phyloP scores from a whole-genome alignment of 2,797 vertebrate species.

The Pogoniulus pusillus region DNA sequence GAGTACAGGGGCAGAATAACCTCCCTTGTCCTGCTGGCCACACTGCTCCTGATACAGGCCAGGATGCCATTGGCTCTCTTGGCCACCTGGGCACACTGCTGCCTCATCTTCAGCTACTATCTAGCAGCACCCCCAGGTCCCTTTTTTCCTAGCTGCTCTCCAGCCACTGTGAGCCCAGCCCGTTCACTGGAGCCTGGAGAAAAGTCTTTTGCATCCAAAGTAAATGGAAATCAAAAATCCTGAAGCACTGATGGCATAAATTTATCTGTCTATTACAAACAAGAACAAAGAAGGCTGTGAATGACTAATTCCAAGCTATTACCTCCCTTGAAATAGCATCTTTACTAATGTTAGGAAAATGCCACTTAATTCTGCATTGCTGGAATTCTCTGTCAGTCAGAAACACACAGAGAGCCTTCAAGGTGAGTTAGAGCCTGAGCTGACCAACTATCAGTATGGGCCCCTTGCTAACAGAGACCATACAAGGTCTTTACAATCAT shows the following conservation, averaged over 20 bases:
- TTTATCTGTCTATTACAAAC: neutral
- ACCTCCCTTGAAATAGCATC: neutral
- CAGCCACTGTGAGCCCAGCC: neutral
- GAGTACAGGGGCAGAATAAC: too few relatives aligned
- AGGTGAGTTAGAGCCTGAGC: neutral
- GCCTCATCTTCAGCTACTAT: too few relatives aligned
- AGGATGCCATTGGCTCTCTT: too few relatives aligned
- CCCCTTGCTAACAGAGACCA: neutral
- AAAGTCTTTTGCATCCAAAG: neutral
- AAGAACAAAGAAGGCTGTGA: neutral
- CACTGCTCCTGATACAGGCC: too few relatives aligned
- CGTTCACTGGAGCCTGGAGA: neutral
- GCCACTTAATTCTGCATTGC: neutral
- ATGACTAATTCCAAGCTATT: neutral
- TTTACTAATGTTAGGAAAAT: neutral
- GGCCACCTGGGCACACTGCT: too few relatives aligned
- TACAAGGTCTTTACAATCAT: neutral
- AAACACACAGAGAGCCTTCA: neutral
- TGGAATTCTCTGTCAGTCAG: neutral
- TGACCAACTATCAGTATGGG: neutral
- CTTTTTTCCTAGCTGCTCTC: too few relatives aligned
- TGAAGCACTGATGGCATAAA: neutral
- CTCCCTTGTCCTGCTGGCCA: too few relatives aligned
- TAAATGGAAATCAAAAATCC: neutral
- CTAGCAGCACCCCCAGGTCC: too few relatives aligned